Percentiles rank a stretch among this genome's conserved stretches.
Conservation (phyloP, 2,888 invertebrate species). For the Ectropis crepuscularia region DNA sequence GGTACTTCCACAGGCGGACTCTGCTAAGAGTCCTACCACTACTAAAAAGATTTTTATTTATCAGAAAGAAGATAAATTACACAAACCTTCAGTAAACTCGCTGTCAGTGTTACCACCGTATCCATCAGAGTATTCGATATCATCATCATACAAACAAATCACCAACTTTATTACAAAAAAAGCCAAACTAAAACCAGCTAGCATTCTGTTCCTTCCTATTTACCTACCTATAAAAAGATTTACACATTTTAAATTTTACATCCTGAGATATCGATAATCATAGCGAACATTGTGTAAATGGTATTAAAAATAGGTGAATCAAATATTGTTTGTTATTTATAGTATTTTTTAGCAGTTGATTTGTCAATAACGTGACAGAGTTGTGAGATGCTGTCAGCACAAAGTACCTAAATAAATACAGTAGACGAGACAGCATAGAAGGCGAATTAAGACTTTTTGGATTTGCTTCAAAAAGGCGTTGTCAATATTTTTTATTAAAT, state of each 20-base stretch:
- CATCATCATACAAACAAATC: conserved; percentile 1
- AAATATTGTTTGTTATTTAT: conserved; percentile 1
- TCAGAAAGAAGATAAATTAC: not conserved
- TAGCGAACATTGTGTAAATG: not conserved
- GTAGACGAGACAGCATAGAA: too few species aligned
- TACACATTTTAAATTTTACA: conserved; percentile 2
- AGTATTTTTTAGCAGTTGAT: too few species aligned
- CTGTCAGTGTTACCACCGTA: conserved; percentile 1
- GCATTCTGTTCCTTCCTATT: conserved; percentile 6
- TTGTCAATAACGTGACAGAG: too few species aligned
- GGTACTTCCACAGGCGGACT: too few species aligned
- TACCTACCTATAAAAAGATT: not conserved
- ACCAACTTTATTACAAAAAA: not conserved
- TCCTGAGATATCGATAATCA: not conserved
- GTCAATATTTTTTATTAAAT: too few species aligned
- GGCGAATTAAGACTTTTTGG: too few species aligned
- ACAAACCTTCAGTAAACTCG: conserved; percentile 6
- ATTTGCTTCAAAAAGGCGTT: too few species aligned
- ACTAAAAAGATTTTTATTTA: too few species aligned
- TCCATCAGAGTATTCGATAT: conserved; percentile 14
- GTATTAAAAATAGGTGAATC: not conserved
- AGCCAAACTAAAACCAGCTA: not conserved
- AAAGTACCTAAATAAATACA: too few species aligned
- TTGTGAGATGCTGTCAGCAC: too few species aligned
- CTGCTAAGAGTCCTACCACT: too few species aligned